Evolutionary conservation across 2,797 vertebrate genomes (phyloP).

Genomic region (Microhierax caerulescens): DNA sequence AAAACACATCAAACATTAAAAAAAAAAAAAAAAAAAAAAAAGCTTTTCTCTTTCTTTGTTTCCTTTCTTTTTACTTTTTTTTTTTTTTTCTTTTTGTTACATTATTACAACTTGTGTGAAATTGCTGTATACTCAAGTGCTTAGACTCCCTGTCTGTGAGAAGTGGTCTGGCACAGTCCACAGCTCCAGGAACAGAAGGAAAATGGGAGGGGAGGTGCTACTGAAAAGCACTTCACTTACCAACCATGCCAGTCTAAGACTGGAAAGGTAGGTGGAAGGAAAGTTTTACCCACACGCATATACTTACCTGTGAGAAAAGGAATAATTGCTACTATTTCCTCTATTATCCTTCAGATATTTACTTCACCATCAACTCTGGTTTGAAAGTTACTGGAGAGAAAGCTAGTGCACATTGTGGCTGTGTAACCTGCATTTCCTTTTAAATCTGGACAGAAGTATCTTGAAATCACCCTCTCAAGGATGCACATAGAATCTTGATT

Average conservation of each 20-base stretch:
- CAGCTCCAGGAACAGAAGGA: background rate
- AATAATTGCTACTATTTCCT: background rate
- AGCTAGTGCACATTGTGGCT: background rate
- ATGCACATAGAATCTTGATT: background rate
- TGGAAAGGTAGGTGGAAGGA: background rate
- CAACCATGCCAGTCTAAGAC: background rate
- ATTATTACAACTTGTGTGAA: background rate
- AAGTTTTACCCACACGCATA: background rate
- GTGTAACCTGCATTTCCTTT: background rate
- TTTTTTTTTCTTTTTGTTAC: background rate
- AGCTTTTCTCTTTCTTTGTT: rapidly evolving
- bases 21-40: background rate
- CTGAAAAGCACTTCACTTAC: background rate
- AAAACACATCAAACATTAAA: background rate
- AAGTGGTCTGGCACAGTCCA: background rate
- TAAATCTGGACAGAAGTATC: background rate
- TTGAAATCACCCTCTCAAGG: background rate
- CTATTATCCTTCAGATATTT: background rate
- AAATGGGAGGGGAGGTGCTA: background rate
- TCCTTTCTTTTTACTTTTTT: too few species aligned
- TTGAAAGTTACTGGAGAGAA: background rate
- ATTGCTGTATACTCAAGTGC: background rate
- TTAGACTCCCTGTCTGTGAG: background rate
- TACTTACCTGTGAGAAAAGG: background rate
- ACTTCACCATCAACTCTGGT: background rate